These are phyloP conservation scores for Prosopocoilus inquinatus DNA, from an alignment of 2,888 invertebrate species.

Conservation along the genomic window DNA sequence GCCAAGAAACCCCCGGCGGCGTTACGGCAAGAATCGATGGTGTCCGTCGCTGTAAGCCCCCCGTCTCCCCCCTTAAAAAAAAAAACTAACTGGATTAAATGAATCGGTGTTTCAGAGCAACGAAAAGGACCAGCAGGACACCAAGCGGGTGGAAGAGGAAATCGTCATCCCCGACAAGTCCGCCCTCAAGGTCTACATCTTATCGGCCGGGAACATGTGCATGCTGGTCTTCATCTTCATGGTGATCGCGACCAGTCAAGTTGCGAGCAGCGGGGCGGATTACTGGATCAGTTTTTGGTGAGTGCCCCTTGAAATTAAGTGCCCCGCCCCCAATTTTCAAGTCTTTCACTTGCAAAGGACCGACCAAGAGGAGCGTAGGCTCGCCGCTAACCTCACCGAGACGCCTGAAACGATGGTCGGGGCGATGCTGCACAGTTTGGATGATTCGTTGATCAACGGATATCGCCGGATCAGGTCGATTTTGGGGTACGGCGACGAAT, in stretches of 20 bases:
- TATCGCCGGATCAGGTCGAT: neutral
- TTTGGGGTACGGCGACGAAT: slow-evolving; percentile 4
- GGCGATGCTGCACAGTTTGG: neutral
- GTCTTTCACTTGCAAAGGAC: slow-evolving; percentile 32
- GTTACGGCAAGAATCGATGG: slow-evolving; percentile 26
- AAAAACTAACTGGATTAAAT: neutral
- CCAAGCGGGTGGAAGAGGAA: slow-evolving; percentile 27
- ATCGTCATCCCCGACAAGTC: slow-evolving; percentile 15
- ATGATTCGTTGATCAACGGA: neutral
- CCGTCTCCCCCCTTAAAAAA: too few relatives aligned
- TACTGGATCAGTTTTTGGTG: slow-evolving; percentile 31
- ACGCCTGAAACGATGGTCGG: neutral
- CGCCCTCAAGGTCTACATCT: slow-evolving; percentile 24
- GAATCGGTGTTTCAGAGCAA: slow-evolving; percentile 22
- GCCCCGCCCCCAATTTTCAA: neutral
- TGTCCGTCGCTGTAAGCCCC: slow-evolving; percentile 28
- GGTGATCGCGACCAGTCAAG: slow-evolving; percentile 22
- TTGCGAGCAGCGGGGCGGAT: slow-evolving; percentile 25
- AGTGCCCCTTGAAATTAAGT: slow-evolving; percentile 9
- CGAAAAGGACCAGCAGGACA: slow-evolving; percentile 28
- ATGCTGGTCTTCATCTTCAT: slow-evolving; percentile 18
- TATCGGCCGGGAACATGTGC: slow-evolving; percentile 25
- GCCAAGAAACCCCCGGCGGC: slow-evolving; percentile 4
- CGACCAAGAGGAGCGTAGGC: slow-evolving; percentile 35
- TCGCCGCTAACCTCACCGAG: neutral